A percentile compares a stretch with the other conserved stretches of the same genome.
phyloP scores from a whole-genome alignment of 2,888 invertebrate genomes.

The Marasmarcha lunaedactyla region DNA sequence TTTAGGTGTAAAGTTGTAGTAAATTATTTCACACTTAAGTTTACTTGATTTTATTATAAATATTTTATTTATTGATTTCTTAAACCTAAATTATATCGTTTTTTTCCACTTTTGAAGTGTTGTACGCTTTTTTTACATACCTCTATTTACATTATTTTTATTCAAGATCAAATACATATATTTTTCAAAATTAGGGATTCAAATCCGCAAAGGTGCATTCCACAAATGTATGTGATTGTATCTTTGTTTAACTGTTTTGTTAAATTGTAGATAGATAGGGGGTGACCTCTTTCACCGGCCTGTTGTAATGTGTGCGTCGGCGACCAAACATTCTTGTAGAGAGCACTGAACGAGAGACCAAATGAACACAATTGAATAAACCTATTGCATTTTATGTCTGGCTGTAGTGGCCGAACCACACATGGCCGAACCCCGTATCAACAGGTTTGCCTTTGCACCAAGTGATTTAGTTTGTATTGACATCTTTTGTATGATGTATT shows the following conservation, averaged over 20 bases:
- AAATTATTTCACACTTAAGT: slow-evolving; percentile 68
- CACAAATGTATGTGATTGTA: slow-evolving; percentile 44
- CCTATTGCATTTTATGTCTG: neutral
- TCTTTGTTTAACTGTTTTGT: slow-evolving; percentile 61
- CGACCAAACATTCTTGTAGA: neutral
- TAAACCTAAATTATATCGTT: slow-evolving; percentile 54
- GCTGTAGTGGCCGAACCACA: neutral
- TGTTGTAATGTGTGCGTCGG: slow-evolving; percentile 39
- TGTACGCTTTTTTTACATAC: slow-evolving; percentile 64
- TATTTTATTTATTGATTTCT: slow-evolving; percentile 59
- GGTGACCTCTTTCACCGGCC: slow-evolving; percentile 63
- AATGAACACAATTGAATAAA: neutral
- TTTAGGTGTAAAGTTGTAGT: slow-evolving; percentile 65
- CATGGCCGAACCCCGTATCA: slow-evolving; percentile 42
- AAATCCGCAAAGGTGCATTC: slow-evolving; percentile 53
- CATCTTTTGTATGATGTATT: slow-evolving; percentile 71
- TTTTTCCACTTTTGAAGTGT: slow-evolving; percentile 64
- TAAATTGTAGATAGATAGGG: slow-evolving; percentile 48
- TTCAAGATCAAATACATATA: slow-evolving; percentile 64
- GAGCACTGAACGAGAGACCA: neutral
- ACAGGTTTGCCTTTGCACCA: slow-evolving; percentile 70
- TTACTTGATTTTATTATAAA: slow-evolving; percentile 57
- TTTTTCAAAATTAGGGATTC: slow-evolving; percentile 43
- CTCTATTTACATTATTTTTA: slow-evolving; percentile 59
- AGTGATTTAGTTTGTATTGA: slow-evolving; percentile 70